Conservation (phyloP, 1,140 invertebrate genomes). For the Geopemphigus sp. region DNA sequence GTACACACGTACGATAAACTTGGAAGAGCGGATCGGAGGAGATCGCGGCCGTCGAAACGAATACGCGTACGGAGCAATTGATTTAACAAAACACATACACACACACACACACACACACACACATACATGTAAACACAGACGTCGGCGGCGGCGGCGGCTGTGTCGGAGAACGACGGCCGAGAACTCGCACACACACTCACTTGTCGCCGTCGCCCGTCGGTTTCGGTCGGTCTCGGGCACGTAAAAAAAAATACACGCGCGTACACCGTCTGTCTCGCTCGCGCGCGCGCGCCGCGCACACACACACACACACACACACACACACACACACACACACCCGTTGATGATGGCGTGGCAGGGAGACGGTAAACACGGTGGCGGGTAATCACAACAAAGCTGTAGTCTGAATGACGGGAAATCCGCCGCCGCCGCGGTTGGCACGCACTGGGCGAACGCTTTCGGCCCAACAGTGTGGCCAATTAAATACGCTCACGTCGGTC, state of each 20-base stretch:
- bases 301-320: background rate
- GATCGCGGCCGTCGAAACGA: background rate
- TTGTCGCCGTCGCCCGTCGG: constrained; percentile 37
- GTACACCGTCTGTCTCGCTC: constrained; percentile 1
- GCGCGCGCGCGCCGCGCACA: background rate
- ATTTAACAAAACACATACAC: constrained; percentile 35
- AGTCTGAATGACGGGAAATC: constrained; percentile 32
- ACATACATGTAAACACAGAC: background rate
- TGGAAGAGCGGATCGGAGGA: background rate
- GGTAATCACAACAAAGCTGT: constrained; percentile 38
- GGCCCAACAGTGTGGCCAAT: constrained; percentile 42
- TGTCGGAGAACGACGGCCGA: background rate
- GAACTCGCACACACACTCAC: constrained; percentile 33
- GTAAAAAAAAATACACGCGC: background rate
- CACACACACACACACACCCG: background rate
- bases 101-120: background rate
- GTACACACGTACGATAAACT: background rate
- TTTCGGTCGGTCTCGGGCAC: constrained; percentile 32
- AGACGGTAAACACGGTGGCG: constrained; percentile 31
- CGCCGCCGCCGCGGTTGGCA: constrained; percentile 24
- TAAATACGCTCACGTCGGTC: background rate
- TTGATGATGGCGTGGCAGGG: background rate
- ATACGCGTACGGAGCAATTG: constrained; percentile 17
- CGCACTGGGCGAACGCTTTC: constrained; percentile 27
- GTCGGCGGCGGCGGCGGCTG: background rate